A percentile compares a stretch with the other conserved stretches of the same genome.
Evolutionary conservation across 2,888 invertebrate species (phyloP).

Genomic region (Thumatha senex): DNA sequence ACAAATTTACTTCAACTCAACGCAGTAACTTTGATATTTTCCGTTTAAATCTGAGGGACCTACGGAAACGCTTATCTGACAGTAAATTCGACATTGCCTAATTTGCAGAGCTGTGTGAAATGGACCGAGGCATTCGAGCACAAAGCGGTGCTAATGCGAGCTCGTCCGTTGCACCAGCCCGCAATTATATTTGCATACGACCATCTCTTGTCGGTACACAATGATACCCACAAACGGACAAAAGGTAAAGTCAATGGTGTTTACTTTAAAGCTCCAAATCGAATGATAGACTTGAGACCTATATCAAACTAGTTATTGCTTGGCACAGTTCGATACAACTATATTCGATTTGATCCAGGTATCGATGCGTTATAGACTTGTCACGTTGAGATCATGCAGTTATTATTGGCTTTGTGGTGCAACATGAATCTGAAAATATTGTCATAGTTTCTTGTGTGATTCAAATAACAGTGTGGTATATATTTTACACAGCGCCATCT

Average conservation of each 20-base stretch:
- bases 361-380: not conserved
- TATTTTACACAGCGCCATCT: too few relatives aligned
- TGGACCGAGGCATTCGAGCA: slow-evolving; percentile 72
- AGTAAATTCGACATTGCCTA: slow-evolving; percentile 59
- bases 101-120: slow-evolving; percentile 72
- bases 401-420: not conserved
- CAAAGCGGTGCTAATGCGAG: slow-evolving; percentile 75
- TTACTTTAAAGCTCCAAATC: slow-evolving; percentile 34
- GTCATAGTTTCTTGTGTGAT: too few relatives aligned
- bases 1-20: too few relatives aligned
- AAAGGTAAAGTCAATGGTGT: slow-evolving; percentile 50
- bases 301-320: slow-evolving; percentile 18
- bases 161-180: slow-evolving; percentile 61
- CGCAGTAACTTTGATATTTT: slow-evolving; percentile 18
- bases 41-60: slow-evolving; percentile 37
- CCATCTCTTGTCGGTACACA: slow-evolving; percentile 52
- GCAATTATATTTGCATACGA: slow-evolving; percentile 78
- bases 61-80: slow-evolving; percentile 49
- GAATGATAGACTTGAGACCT: slow-evolving; percentile 9
- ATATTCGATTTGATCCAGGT: slow-evolving; percentile 11
- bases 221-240: slow-evolving; percentile 47
- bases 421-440: too few relatives aligned
- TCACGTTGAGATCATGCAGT: not conserved
- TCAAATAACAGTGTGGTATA: too few relatives aligned
- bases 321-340: slow-evolving; percentile 4